These are phyloP conservation scores for Rhimphoctona megacephalus DNA, from an alignment of 2,888 invertebrate genomes.

Conservation along the genomic window DNA sequence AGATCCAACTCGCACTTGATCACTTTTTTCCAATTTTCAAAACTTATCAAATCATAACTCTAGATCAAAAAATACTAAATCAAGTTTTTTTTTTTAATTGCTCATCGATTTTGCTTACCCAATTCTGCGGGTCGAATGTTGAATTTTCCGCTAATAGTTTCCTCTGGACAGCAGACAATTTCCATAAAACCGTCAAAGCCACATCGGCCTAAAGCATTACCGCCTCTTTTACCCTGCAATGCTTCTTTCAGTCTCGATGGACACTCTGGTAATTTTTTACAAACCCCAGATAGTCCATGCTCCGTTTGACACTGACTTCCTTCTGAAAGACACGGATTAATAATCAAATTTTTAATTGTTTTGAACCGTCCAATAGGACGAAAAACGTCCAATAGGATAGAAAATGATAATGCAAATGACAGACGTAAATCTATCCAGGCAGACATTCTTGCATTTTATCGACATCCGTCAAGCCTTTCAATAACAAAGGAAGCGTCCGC, in stretches of 20 bases:
- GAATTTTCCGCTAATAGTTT: slow-evolving; percentile 68
- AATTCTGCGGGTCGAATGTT: slow-evolving; percentile 76
- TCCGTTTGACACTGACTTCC: slow-evolving; percentile 69
- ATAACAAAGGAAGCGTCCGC: not conserved
- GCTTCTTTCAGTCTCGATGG: slow-evolving; percentile 74
- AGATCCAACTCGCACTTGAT: too few species aligned
- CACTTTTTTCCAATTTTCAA: too few species aligned
- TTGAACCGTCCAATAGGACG: too few species aligned
- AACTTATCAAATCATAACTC: too few species aligned
- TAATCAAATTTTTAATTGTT: not conserved
- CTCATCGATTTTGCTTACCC: slow-evolving; percentile 71
- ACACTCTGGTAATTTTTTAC: slow-evolving; percentile 77
- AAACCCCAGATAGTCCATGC: slow-evolving; percentile 73
- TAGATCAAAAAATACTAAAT: too few species aligned
- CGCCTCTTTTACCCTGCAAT: slow-evolving; percentile 69
- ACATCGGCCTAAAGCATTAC: slow-evolving; percentile 81
- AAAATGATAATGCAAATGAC: not conserved
- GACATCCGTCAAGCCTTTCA: not conserved
- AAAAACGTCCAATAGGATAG: too few species aligned
- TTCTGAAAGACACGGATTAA: slow-evolving; percentile 44
- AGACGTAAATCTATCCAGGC: not conserved
- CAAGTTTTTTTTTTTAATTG: not conserved
- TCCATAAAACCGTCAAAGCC: slow-evolving; percentile 84
- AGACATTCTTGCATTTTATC: not conserved
- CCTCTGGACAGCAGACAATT: slow-evolving; percentile 85